phyloP scores from a whole-genome alignment of 2,888 invertebrate species.

The Lycaena phlaeas region DNA sequence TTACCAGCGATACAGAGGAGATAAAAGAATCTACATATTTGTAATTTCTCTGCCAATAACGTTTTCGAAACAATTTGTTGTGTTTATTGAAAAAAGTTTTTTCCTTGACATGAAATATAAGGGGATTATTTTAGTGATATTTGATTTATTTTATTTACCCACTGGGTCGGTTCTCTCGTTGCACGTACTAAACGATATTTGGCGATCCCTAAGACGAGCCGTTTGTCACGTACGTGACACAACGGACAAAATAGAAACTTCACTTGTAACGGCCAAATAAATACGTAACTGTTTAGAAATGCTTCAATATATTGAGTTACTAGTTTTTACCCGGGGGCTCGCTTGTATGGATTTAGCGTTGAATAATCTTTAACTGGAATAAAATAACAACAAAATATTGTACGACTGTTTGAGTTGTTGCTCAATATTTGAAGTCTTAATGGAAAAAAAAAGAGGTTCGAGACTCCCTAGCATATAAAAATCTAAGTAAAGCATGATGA shows the following conservation, averaged over 20 bases:
- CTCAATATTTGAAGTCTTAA: too few relatives aligned
- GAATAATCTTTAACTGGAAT: too few relatives aligned
- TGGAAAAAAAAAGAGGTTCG: too few relatives aligned
- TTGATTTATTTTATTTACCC: slow-evolving; percentile 72
- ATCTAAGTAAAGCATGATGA: too few relatives aligned
- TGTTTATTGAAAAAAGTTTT: slow-evolving; percentile 22
- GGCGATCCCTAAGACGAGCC: slow-evolving; percentile 70
- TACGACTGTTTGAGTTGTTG: too few relatives aligned
- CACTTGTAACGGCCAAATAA: slow-evolving; percentile 62
- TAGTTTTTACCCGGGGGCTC: too few relatives aligned
- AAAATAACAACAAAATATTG: too few relatives aligned
- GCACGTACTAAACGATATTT: slow-evolving; percentile 73
- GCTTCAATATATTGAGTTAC: neutral
- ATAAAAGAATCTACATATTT: too few relatives aligned
- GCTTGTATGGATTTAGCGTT: too few relatives aligned
- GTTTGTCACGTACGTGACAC: slow-evolving; percentile 71
- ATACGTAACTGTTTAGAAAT: slow-evolving; percentile 47
- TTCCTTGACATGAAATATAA: slow-evolving; percentile 29
- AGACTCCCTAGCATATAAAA: too few relatives aligned
- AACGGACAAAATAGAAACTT: slow-evolving; percentile 63
- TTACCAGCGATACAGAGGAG: too few relatives aligned
- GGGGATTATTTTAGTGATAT: slow-evolving; percentile 51
- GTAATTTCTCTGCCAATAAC: too few relatives aligned
- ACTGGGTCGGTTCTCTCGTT: slow-evolving; percentile 60
- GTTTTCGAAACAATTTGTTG: slow-evolving; percentile 1